A percentile compares a stretch with the other conserved stretches of the same genome.
These are phyloP conservation scores for Papilio gigon DNA, from an alignment of 2,888 invertebrate genomes.

Conservation along the genomic window DNA sequence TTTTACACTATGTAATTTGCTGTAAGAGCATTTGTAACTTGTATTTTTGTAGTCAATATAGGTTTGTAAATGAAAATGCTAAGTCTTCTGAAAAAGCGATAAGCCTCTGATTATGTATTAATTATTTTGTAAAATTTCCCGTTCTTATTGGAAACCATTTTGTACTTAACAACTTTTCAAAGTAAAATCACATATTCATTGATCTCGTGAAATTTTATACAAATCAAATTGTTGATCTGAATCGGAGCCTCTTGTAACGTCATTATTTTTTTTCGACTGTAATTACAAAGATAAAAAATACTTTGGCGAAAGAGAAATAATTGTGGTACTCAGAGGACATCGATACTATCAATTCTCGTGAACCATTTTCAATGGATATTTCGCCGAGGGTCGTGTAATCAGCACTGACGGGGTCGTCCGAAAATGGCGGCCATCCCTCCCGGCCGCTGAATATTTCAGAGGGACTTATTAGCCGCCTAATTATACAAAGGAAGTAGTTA, in stretches of 20 bases:
- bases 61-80: too few relatives aligned
- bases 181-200: not conserved
- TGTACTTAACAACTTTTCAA: not conserved
- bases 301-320: not conserved
- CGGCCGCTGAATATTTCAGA: conserved; percentile 69
- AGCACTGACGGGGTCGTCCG: conserved; percentile 69
- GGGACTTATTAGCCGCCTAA: conserved; percentile 76
- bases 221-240: not conserved
- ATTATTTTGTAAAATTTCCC: not conserved
- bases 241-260: not conserved
- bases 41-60: not conserved
- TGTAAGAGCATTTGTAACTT: not conserved
- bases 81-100: too few relatives aligned
- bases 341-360: conserved; percentile 30
- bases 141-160: too few relatives aligned
- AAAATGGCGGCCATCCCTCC: conserved; percentile 50
- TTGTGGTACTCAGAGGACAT: conserved; percentile 3
- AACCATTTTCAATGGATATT: conserved; percentile 50
- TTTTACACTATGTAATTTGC: not conserved
- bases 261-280: not conserved
- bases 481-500: conserved; percentile 76
- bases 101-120: not conserved
- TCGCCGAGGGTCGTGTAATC: conserved; percentile 59
- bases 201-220: not conserved
- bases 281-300: not conserved